Base-by-base conservation (phyloP, 2,888 invertebrate genomes). In the Lamellibrachia satsuma region DNA sequence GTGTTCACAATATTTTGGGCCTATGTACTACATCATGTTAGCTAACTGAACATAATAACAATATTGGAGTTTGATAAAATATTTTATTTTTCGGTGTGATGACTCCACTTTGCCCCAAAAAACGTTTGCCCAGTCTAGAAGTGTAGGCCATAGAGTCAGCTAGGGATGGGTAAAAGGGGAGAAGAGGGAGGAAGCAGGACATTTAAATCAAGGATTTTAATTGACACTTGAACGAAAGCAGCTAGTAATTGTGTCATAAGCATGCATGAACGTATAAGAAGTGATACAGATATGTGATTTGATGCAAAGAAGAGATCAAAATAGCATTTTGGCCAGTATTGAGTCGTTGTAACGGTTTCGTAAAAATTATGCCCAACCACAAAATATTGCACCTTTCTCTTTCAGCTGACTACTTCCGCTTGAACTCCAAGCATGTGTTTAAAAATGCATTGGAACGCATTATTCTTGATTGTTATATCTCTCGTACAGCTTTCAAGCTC, bases 391-490 rank as follows among this genome's bases (percentile, higher is more conserved):
- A 75, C 75, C 22, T 75, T 75, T 75, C 75, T 11, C 75, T 75
- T 75, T 22, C 75, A 75, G 22, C 75, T 75, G n/a, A n/a, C 75
- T 75, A 75, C 75, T 75, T 75, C 75, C 22, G 75, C 75, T 75
- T 75, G 75, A 75, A 75, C 75, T 75, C 75, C 75, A 75, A 75
- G 75, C 75, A 75, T 75, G 75, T 75, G 75, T 75, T 75, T 75
- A 75, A 75, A 75, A 75, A 75, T 75, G 75, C n/a, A 75, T 75
- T 22, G 15, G 75, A 75, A 75, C 75, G 75, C 75, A 75, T 75
- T 75, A 75, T 75, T 75, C 75, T 75, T 75, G 75, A 75, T 75
- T 75, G 75, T 75, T 75, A 91, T 15, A 39, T 91, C 22, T 52
- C n/a, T 91, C 15, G 27, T 91, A 52, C 91, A 91, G n/a, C 27